phyloP scores from a whole-genome alignment of 2,797 vertebrate species.

The Hemibagrus guttatus region DNA sequence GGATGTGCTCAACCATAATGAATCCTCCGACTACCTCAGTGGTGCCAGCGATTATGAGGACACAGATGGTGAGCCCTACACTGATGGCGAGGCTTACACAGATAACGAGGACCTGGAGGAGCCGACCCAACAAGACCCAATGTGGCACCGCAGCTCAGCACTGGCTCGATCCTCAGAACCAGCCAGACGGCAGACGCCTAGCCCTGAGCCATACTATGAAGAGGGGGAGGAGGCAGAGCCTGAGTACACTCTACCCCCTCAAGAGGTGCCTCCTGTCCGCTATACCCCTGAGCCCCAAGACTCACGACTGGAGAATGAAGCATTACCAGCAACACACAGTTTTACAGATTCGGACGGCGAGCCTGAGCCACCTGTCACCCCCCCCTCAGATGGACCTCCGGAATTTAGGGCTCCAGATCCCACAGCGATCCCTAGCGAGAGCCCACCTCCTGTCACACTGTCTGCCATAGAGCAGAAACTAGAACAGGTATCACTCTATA shows the following conservation, averaged over 20 bases:
- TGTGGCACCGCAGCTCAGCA: slow-evolving; percentile 65
- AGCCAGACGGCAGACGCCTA: slow-evolving; percentile 48
- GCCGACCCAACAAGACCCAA: slow-evolving; percentile 53
- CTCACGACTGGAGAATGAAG: slow-evolving; percentile 43
- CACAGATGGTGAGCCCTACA: slow-evolving; percentile 84
- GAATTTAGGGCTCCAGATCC: slow-evolving; percentile 78
- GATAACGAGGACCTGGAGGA: slow-evolving; percentile 87
- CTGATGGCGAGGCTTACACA: slow-evolving; percentile 78
- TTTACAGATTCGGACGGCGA: slow-evolving; percentile 62
- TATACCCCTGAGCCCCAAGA: slow-evolving; percentile 62
- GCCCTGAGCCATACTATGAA: slow-evolving; percentile 10
- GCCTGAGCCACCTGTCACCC: slow-evolving; percentile 20
- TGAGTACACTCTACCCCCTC: slow-evolving; percentile 40
- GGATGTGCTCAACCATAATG: slow-evolving; percentile 74
- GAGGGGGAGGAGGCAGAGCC: slow-evolving; percentile 48
- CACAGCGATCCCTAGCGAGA: slow-evolving; percentile 52
- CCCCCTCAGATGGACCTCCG: slow-evolving; percentile 67
- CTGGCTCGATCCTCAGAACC: slow-evolving; percentile 89
- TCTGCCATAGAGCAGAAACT: slow-evolving; percentile 72
- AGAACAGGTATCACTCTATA: slow-evolving; percentile 64
- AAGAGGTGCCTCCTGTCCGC: slow-evolving; percentile 70
- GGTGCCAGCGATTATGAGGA: slow-evolving; percentile 94
- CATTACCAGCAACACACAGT: slow-evolving; percentile 56
- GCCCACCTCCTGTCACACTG: slow-evolving; percentile 62
- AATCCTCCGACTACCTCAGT: slow-evolving; percentile 85